phyloP scores from a whole-genome alignment of 2,113 vertebrate genomes.

The Etheostoma spectabile region DNA sequence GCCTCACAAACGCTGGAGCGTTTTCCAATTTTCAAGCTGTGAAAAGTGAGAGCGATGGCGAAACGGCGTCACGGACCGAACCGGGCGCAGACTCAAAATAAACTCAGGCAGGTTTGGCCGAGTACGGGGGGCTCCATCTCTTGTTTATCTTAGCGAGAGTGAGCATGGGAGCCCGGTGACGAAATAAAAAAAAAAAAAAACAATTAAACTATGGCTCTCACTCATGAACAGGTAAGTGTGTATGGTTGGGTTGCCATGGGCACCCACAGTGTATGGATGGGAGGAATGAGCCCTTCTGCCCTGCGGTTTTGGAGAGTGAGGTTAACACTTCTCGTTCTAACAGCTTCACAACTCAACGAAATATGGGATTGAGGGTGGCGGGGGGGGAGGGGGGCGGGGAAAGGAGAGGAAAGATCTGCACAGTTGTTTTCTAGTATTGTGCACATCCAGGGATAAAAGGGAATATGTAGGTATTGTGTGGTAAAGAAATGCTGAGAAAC shows the following conservation, averaged over 20 bases:
- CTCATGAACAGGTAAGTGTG: slow-evolving; percentile 78
- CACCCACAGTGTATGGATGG: slow-evolving; percentile 78
- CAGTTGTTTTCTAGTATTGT: too few relatives aligned
- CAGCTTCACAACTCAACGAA: slow-evolving; percentile 76
- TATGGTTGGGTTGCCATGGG: slow-evolving; percentile 82
- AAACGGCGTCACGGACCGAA: slow-evolving; percentile 79
- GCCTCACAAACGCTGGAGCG: slow-evolving; percentile 64
- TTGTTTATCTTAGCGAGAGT: slow-evolving; percentile 82
- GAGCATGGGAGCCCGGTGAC: slow-evolving; percentile 82
- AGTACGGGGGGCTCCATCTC: slow-evolving; percentile 72
- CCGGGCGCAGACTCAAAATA: slow-evolving; percentile 82
- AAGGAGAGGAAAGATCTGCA: too few relatives aligned
- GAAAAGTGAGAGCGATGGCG: slow-evolving; percentile 78
- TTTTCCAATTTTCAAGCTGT: slow-evolving; percentile 78
- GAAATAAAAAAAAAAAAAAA: slow-evolving; percentile 83
- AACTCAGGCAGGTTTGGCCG: slow-evolving; percentile 78
- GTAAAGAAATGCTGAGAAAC: slow-evolving; percentile 31
- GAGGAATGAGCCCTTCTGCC: slow-evolving; percentile 83
- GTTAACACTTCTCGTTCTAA: slow-evolving; percentile 83
- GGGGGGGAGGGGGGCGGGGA: slow-evolving; percentile 50
- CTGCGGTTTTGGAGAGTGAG: slow-evolving; percentile 83
- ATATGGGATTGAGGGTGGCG: slow-evolving; percentile 68
- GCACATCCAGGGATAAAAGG: slow-evolving; percentile 72
- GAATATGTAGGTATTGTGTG: slow-evolving; percentile 64
- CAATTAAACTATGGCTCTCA: too few relatives aligned